Percentiles rank a stretch among this genome's conserved stretches.
Conservation (phyloP, 2,113 vertebrate genomes). For the Ptychochromis oligacanthus region DNA sequence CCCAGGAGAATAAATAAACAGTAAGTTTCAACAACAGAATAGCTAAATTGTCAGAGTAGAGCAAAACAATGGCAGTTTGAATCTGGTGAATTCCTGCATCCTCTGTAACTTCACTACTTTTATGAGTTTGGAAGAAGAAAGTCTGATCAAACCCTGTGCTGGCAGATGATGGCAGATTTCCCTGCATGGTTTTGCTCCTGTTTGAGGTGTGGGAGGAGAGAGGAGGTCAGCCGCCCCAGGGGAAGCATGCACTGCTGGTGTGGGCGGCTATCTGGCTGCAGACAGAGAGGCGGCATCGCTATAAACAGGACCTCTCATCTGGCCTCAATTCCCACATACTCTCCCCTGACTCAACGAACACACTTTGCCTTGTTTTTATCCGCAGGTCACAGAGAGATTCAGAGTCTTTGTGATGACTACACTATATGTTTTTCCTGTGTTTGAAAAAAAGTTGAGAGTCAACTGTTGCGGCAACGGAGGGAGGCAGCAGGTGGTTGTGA, state of each 20-base stretch:
- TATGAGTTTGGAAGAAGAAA: conserved; percentile 6
- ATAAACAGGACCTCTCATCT: conserved; percentile 64
- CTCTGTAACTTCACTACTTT: background rate
- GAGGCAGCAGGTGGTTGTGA: conserved; percentile 10
- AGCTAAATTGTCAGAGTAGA: background rate
- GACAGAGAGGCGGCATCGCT: conserved; percentile 51
- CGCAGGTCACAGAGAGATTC: conserved; percentile 36
- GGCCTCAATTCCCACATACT: conserved; percentile 56
- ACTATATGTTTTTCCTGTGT: background rate
- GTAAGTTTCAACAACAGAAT: background rate
- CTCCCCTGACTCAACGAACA: conserved; percentile 31
- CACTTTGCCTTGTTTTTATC: conserved; percentile 52
- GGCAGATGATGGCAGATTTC: background rate
- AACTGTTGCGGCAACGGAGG: background rate
- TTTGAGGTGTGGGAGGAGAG: conserved; percentile 45
- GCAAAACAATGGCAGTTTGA: background rate
- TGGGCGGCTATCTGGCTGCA: conserved; percentile 61
- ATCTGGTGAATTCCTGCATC: conserved; percentile 2
- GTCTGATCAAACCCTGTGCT: conserved; percentile 1
- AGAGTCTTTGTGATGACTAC: conserved; percentile 29
- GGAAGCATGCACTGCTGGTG: conserved; percentile 17
- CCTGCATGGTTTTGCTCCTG: conserved; percentile 1
- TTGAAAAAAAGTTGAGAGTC: background rate
- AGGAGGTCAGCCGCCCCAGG: conserved; percentile 35
- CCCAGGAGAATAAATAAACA: background rate